Evolutionary conservation across 1,140 invertebrate species (phyloP).

Genomic region (Trachymyrmex cornetzi): DNA sequence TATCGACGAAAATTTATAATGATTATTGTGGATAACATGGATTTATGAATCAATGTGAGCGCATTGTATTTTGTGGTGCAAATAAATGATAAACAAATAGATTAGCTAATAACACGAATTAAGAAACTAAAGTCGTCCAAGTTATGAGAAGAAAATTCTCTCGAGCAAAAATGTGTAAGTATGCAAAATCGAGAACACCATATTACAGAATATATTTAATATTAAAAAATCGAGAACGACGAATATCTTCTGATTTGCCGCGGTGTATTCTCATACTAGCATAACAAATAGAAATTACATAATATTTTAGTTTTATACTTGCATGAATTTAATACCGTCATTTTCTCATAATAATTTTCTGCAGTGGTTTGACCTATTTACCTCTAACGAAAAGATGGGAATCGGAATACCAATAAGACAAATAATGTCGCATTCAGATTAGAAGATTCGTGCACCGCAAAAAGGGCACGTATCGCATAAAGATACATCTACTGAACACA

Average conservation of each 20-base stretch:
- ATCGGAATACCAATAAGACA: neutral
- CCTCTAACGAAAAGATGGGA: neutral
- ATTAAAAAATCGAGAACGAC: no score
- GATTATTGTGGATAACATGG: constrained; percentile 59
- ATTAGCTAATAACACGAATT: neutral
- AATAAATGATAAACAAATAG: constrained; percentile 5
- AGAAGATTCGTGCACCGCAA: neutral
- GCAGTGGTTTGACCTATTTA: neutral
- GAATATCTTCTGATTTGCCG: neutral
- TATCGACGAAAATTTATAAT: constrained; percentile 73
- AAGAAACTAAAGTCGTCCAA: neutral
- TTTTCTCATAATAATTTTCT: constrained; percentile 53
- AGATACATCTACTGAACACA: neutral
- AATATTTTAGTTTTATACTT: constrained; percentile 55
- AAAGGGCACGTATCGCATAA: neutral
- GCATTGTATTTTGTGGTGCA: neutral
- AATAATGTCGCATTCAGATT: neutral
- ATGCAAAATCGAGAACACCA: neutral
- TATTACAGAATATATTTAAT: no score
- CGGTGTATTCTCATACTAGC: neutral
- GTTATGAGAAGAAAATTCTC: neutral
- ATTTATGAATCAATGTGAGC: constrained; percentile 56
- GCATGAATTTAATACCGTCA: constrained; percentile 28
- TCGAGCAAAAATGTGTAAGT: neutral
- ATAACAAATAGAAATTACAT: constrained; percentile 5